phyloP scores from a whole-genome alignment of 2,113 vertebrate genomes.

The Phrynosoma platyrhinos region DNA sequence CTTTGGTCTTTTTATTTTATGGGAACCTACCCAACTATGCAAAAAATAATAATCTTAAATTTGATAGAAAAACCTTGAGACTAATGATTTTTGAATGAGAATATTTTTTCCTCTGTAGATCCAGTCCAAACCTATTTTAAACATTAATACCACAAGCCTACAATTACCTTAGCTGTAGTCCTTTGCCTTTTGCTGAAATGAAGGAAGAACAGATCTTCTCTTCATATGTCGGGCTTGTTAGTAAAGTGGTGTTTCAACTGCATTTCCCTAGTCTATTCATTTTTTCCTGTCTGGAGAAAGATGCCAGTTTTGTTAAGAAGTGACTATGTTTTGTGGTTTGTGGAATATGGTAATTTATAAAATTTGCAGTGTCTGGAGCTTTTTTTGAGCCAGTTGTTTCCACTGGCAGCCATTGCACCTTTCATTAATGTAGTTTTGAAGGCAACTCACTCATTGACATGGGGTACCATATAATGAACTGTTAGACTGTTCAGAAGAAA shows the following conservation, averaged over 20 bases:
- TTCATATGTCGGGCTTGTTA: not conserved
- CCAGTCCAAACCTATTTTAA: not conserved
- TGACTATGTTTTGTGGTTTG: not conserved
- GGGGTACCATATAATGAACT: not conserved
- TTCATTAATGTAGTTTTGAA: not conserved
- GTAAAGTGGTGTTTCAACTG: rapidly evolving
- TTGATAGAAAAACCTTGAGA: too few species aligned
- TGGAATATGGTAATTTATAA: conserved; percentile 1
- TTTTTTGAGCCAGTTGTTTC: conserved; percentile 29
- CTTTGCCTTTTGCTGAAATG: not conserved
- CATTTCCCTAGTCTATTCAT: rapidly evolving
- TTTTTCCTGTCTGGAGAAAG: not conserved
- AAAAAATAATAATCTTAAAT: too few species aligned
- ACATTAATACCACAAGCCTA: not conserved
- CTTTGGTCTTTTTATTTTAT: too few species aligned
- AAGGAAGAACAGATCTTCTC: not conserved
- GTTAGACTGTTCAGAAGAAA: not conserved
- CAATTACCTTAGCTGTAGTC: not conserved
- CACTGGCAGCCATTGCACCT: not conserved
- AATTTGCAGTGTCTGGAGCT: rapidly evolving
- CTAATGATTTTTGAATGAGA: too few species aligned
- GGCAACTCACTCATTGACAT: not conserved
- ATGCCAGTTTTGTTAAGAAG: not conserved
- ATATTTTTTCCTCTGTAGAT: not conserved
- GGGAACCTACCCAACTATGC: too few species aligned